Conservation (phyloP, 2,113 vertebrate genomes). For the Microtus pennsylvanicus region DNA sequence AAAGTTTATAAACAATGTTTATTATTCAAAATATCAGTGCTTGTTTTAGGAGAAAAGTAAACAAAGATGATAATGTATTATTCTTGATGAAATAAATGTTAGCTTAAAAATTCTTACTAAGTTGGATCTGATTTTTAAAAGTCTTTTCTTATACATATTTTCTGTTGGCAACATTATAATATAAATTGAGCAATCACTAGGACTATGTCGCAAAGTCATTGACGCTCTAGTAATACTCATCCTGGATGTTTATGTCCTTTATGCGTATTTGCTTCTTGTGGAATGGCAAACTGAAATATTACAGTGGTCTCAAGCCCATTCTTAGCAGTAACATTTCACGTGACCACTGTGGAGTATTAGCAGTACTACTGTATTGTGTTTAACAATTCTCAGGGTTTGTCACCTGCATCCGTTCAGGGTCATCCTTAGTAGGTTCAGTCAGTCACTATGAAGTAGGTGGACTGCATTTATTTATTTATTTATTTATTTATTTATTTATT, state of each 20-base stretch:
- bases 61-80: neutral
- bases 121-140: neutral
- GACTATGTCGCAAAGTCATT: neutral
- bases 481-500: too few relatives aligned
- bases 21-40: neutral
- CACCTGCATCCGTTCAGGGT: neutral
- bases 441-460: neutral
- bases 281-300: neutral
- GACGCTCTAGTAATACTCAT: neutral
- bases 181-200: neutral
- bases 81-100: neutral
- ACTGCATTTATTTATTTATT: neutral
- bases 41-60: neutral
- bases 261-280: neutral
- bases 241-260: neutral
- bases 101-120: neutral
- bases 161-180: slow-evolving; percentile 17
- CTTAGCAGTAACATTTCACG: neutral
- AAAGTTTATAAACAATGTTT: neutral
- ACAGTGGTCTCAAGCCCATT: neutral
- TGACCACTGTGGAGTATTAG: neutral
- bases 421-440: neutral
- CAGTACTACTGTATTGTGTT: neutral
- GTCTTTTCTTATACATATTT: neutral
- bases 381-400: neutral